Evolutionary conservation across 2,797 vertebrate species (phyloP), one percentile per base, ranked within the genome.

Genomic region (Pseudochirops cupreus): DNA sequence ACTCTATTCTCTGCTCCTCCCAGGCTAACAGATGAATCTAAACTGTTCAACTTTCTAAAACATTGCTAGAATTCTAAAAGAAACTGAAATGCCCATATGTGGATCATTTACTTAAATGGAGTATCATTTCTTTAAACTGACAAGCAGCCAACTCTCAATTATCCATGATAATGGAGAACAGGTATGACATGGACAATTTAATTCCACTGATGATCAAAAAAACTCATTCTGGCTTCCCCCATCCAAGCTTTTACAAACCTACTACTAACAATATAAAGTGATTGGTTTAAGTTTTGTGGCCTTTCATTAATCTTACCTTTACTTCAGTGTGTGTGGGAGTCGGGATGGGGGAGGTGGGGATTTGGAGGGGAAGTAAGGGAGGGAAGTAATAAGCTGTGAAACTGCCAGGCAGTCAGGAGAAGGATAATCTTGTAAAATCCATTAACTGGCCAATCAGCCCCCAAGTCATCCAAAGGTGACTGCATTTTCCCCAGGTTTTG

Each of bases 21-120:
- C 55, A 91, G 92, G 94, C 74, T 87, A 82, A 94, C 82, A 53
- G 56, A 93, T 96, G 96, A 95, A 93, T 96, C 92, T 97, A 97
- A 97, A 96, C 62, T 58, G 29, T 95, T 53, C 92, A 96, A 95
- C 29, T 92, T 82, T 97, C 96, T 94, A 96, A 93, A 55, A 95
- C 57, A 92, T 13, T 16, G 5, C 10, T 89, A 91, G 24, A 87
- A 82, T 50, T 96, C 89, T 93, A 74, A 94, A 46, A 82, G 90
- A 96, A 90, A 95, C 18, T 95, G 87, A 55, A 96, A 96, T 52
- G 87, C 96, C 94, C 95, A 96, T 93, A 95, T 96, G 91, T 89
- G 95, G 12, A 95, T 21, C 92, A 95, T 93, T 97, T 95, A 94
- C 96, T 97, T 95, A 96, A 97, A 96, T 97, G 90, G 57, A 33